Base-by-base conservation (phyloP, 2,797 vertebrate species). In the Spinibarbus caldwelli region DNA sequence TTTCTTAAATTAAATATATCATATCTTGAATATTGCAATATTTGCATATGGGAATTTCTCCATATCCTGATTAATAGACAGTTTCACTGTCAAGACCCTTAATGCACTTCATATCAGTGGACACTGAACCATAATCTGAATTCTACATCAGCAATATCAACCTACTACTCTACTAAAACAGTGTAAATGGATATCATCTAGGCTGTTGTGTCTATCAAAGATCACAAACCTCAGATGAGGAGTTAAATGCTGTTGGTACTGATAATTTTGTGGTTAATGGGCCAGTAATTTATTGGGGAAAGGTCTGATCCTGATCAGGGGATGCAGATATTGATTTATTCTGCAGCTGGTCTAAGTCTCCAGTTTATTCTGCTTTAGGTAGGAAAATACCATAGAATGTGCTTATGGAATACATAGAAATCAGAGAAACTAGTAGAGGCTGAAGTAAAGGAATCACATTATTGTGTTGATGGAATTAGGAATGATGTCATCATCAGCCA, bases 381-480 rank as follows among this genome's bases (percentile, higher is more conserved):
- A 36, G 26, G 29, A 23, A 57, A 41, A 43, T 31, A 21, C 45
- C 6, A 15, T 66, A 34, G 26, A 79, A 34, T 64, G 67, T 45
- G 62, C 21, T 38, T 62, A 2, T 31, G 38, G 38, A 79, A 26
- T n/a, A 31, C 29, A 59, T 26, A 43, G 54, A 66, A 29, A 43
- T 76, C 45, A 54, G n/a, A 84, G 47, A 38, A 57, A 41, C 43
- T 45, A 6, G 10, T 11, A 21, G 34, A 38, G 64, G 62, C 62
- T 41, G 43, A 29, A 17, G 62, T 66, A 19, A 49, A 54, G 2
- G 75, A 52, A n/a, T 71, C 57, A 71, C 49, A 59, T 78, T 75
- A 84, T 43, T 84, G 64, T 71, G 57, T 67, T 75, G 43, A 67
- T 80, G 31, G 23, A 19, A 45, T 29, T 2, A n/a, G n/a, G n/a